Evolutionary conservation across 2,797 vertebrate species (phyloP).

Genomic region (Taenioides sp.): DNA sequence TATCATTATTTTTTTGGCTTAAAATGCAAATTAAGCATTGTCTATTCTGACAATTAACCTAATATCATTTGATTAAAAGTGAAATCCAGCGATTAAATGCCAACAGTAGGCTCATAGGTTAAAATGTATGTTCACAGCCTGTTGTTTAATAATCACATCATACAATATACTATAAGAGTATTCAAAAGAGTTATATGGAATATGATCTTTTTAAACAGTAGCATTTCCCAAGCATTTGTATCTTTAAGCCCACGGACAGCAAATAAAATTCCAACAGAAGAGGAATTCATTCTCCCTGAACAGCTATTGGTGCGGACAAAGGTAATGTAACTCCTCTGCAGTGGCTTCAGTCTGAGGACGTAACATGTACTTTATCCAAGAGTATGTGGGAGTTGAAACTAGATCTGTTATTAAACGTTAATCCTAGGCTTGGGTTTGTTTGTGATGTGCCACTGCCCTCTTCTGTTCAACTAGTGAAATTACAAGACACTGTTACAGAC

Average conservation of each 20-base stretch:
- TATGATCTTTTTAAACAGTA: too few species aligned
- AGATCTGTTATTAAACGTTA: constrained; percentile 42
- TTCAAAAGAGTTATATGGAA: background rate
- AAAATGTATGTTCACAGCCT: too few species aligned
- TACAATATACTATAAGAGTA: background rate
- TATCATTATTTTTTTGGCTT: background rate
- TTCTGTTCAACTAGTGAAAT: constrained; percentile 15
- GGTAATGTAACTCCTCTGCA: constrained; percentile 47
- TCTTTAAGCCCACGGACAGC: too few species aligned
- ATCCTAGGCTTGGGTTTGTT: constrained; percentile 31
- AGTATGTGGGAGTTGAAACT: constrained; percentile 31
- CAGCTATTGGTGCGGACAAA: too few species aligned
- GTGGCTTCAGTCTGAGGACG: constrained; percentile 39
- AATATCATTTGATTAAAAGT: background rate
- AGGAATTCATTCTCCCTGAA: too few species aligned
- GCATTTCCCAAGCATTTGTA: too few species aligned
- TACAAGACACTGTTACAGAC: constrained; percentile 22
- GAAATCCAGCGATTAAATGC: background rate
- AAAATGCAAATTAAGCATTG: background rate
- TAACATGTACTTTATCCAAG: constrained; percentile 18
- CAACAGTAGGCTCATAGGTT: background rate
- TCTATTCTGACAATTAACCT: background rate
- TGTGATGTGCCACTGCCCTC: constrained; percentile 65
- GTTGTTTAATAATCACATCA: background rate
- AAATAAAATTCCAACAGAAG: too few species aligned